A percentile compares a stretch with the other conserved stretches of the same genome.
phyloP scores from a whole-genome alignment of 1,140 invertebrate species.

The Geopemphigus sp. region DNA sequence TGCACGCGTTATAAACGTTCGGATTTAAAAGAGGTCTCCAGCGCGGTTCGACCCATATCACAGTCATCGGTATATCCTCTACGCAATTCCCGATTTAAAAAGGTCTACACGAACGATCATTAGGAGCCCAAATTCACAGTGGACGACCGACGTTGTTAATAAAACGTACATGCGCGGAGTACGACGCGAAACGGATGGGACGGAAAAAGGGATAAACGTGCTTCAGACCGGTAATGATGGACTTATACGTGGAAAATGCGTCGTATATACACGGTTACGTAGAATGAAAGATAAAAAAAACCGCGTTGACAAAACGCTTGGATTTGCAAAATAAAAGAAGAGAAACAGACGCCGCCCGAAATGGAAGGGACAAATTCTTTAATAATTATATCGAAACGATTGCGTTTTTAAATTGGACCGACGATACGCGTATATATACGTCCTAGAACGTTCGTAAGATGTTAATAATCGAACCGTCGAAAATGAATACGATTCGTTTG shows the following conservation, averaged over 20 bases:
- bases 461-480: no score
- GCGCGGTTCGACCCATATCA: conserved; percentile 8
- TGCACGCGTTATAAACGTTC: conserved; percentile 4
- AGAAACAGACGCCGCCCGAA: neutral
- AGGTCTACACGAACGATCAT: neutral
- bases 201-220: conserved; percentile 27
- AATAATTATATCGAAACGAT: no score
- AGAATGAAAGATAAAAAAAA: no score
- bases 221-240: conserved; percentile 9
- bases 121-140: conserved; percentile 41
- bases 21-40: conserved; percentile 28
- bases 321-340: neutral
- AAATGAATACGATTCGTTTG: no score
- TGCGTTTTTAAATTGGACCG: no score
- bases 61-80: conserved; percentile 17
- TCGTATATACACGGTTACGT: no score
- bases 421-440: no score
- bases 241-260: conserved; percentile 7
- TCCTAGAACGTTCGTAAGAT: no score
- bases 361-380: neutral
- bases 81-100: conserved; percentile 13
- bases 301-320: neutral
- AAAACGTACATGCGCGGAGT: neutral
- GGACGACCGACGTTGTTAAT: conserved; percentile 33
- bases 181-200: neutral